Evolutionary conservation across 2,113 vertebrate genomes (phyloP), one percentile per base, ranked within the genome.

Genomic region (Solea senegalensis): DNA sequence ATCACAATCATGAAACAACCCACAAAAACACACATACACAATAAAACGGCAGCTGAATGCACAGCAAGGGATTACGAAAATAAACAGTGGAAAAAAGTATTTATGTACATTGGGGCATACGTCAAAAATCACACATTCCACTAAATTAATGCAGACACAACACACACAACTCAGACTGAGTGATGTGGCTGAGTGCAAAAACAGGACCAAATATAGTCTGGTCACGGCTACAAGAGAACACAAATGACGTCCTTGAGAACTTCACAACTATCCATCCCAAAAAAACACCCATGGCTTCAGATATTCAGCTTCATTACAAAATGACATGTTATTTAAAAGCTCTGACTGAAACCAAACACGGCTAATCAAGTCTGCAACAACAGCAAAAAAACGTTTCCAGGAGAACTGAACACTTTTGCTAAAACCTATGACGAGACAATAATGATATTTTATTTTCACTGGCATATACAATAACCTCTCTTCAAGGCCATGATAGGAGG

Each of bases 121-220:
- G 58, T 61, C 53, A 66, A 43, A 26, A 74, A 76, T 76, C 63
- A 53, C 64, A 50, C 51, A 21, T 13, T 41, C n/a, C n/a, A 73
- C 49, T 34, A 79, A 54, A 75, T 13, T 27, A 28, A 27, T n/a
- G 44, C 76, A 74, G 48, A 74, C 63, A 71, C 71, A 54, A 75
- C 52, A 59, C 40, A 62, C 69, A 57, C 34, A 53, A 43, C 48
- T 50, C 46, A 51, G 57, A 34, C 45, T 53, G 53, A 87, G 51
- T 84, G 80, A 80, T 84, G 85, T 71, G 82, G 85, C 50, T 48
- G 12, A 50, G 39, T 72, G 71, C 73, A 85, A 78, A 83, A 70
- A 79, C 51, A 85, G 70, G 58, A 76, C 67, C 67, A 76, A 84
- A 85, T 77, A 80, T 65, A 82, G 61, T 51, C 21, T 14, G 53